Evolutionary conservation across 2,888 invertebrate genomes (phyloP), one percentile per base, ranked within the genome.

Genomic region (Catocala sponsa): DNA sequence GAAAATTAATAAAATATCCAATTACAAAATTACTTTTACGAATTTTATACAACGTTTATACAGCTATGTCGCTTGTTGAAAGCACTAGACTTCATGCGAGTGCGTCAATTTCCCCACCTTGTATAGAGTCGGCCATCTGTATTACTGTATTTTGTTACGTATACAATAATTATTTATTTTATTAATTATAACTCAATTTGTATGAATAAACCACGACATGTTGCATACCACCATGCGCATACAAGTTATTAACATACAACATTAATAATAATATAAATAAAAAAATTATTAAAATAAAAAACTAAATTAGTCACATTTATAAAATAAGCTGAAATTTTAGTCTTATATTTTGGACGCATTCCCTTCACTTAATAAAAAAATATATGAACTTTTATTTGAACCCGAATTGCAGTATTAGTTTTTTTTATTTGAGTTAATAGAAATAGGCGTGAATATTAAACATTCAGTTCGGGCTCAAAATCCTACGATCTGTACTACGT

Each of bases 331-430:
- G 6, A 33, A n/a, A 48, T 48, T 48, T 5, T 10, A 33, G n/a
- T 11, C 4, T 25, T 4, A 9, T 46, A 0, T 47, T 2, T 46
- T 46, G 47, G 47, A 65, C 57, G 68, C 74, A 75, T 75, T 75
- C 75, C 74, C 74, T 75, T 75, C 49, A 65, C 63, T 64, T 59
- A n/a, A 43, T 0, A 15, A 49, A 15, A 6, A 43, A 52, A 25
- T 10, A 11, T 25, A 25, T 25, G 4, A n/a, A 25, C 25, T 25
- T 25, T 25, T 4, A 12, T 69, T 65, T 68, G 60, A 70, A 54
- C 68, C 70, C 70, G 58, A 70, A 68, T 68, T 60, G 13, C 1
- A 25, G 4, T 7, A 35, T 73, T 55, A 62, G 44, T 41, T 41
- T 15, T 47, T n/a, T 10, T 48, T 53, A 55, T 10, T 35, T 12